phyloP scores from a whole-genome alignment of 92 coral and sea anemone genomes.

The Epizoanthus stellaris region DNA sequence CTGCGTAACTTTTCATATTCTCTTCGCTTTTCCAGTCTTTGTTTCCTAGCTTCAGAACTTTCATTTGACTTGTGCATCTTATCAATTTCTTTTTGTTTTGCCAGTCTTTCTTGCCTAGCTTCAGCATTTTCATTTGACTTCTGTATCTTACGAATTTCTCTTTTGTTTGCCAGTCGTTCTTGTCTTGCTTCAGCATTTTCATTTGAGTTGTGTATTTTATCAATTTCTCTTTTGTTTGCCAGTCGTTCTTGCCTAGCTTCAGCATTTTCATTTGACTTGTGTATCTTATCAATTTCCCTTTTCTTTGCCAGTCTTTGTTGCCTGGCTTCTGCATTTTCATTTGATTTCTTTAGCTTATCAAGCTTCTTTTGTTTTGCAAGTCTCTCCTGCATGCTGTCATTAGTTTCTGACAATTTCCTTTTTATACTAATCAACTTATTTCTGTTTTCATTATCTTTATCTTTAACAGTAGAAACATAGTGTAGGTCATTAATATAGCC shows the following conservation, averaged over 20 bases:
- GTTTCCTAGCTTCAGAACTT: background rate
- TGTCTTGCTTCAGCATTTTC: slow-evolving; percentile 29
- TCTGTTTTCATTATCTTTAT: slow-evolving; percentile 15
- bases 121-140: slow-evolving; percentile 29
- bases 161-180: slow-evolving; percentile 37
- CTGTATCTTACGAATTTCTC: slow-evolving; percentile 14
- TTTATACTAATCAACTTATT: slow-evolving; percentile 33
- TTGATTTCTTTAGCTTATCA: background rate
- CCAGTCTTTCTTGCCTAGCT: slow-evolving; percentile 23
- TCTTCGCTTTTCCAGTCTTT: slow-evolving; percentile 16
- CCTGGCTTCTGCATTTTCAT: slow-evolving; percentile 30
- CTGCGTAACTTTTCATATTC: background rate
- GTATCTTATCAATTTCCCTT: slow-evolving; percentile 8
- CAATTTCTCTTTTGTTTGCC: slow-evolving; percentile 12
- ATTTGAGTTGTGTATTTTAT: background rate
- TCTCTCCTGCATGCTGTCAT: slow-evolving; percentile 14
- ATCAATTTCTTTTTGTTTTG: background rate
- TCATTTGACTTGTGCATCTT: no score
- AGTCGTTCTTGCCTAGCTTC: slow-evolving; percentile 23
- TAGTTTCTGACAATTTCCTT: slow-evolving; percentile 37
- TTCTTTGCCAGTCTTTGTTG: slow-evolving; percentile 18
- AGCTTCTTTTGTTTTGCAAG: background rate
- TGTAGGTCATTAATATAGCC: slow-evolving; percentile 50
- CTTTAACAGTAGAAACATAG: slow-evolving; percentile 47
- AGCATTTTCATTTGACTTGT: slow-evolving; percentile 18